Base-by-base conservation (phyloP, 2,113 vertebrate genomes). In the Anarrhichthys ocellatus region DNA sequence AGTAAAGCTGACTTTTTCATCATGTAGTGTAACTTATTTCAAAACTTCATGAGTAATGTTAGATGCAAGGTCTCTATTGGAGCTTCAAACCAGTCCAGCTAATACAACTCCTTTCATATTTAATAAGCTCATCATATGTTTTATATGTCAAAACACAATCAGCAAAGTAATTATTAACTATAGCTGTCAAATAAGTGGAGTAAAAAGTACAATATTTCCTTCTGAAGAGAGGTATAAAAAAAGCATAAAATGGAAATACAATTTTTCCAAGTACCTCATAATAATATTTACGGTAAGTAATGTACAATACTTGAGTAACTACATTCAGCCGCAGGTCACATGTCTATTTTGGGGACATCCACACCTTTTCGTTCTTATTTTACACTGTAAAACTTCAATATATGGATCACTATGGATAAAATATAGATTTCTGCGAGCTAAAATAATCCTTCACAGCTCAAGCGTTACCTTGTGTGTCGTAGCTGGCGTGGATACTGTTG, bases 401-500 rank as follows among this genome's bases (percentile, higher is more conserved):
- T 8, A 50, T 58, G 15, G 17, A 38, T 68, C 4, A 6, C 58
- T 5, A 20, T 63, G 17, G 18, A 69, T 61, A 17, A 9, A 32
- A 61, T 6, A 6, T 11, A 6, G 62, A 32, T 50, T 48, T 3
- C 6, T 1, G 9, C 42, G 6, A 2, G 67, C 18, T 44, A 13
- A 40, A 29, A 42, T 29, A 58, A 40, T 29, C 36, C 9, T 14
- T 27, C 15, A 20, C 4, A 34, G 40, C 17, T 59, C 6, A 36
- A n/a, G 9, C 2, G 1, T 66, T 82, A 99, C 98, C 98, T 97
- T 96, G 97, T 82, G 95, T 96, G 83, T 97, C 96, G 75, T 97
- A 97, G 78, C 96, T 96, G 64, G 96, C 66, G 1, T 98, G 97
- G 84, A 98, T 96, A 18, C 96, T 98, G 93, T 97, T 98, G 76